A percentile compares a stretch with the other conserved stretches of the same genome.
Conservation (phyloP, 2,113 vertebrate species). For the Propithecus coquereli region DNA sequence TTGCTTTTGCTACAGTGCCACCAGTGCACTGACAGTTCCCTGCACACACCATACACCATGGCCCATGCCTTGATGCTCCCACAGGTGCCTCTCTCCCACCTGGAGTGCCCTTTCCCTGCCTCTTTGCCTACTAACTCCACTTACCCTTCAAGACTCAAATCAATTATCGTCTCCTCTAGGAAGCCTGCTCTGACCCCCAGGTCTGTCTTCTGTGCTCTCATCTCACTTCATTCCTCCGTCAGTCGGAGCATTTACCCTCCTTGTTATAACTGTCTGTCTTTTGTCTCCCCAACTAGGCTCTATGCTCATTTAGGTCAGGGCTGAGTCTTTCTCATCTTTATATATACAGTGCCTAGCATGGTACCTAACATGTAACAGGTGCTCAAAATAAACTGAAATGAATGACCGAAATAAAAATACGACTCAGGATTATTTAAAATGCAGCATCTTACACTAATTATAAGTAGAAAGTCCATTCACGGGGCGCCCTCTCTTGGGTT, state of each 20-base stretch:
- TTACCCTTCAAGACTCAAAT: not conserved
- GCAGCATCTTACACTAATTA: not conserved
- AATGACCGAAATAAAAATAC: constrained; percentile 31
- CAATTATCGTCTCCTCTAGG: not conserved
- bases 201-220: not conserved
- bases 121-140: not conserved
- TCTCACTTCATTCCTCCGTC: not conserved
- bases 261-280: no score
- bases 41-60: not conserved
- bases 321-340: not conserved
- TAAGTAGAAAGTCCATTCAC: not conserved
- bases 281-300: not conserved
- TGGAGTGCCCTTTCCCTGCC: not conserved
- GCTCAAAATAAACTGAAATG: not conserved
- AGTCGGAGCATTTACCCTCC: not conserved
- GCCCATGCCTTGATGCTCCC: fast-evolving
- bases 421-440: constrained; percentile 35
- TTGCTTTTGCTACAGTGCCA: not conserved
- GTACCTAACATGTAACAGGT: not conserved
- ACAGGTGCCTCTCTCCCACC: not conserved
- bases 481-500: not conserved
- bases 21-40: not conserved
- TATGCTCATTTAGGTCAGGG: not conserved
- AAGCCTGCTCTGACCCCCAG: not conserved
- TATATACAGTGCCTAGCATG: not conserved